These are phyloP conservation scores for Drosophila nannoptera DNA, from an alignment of 1,140 invertebrate genomes.

Conservation along the genomic window DNA sequence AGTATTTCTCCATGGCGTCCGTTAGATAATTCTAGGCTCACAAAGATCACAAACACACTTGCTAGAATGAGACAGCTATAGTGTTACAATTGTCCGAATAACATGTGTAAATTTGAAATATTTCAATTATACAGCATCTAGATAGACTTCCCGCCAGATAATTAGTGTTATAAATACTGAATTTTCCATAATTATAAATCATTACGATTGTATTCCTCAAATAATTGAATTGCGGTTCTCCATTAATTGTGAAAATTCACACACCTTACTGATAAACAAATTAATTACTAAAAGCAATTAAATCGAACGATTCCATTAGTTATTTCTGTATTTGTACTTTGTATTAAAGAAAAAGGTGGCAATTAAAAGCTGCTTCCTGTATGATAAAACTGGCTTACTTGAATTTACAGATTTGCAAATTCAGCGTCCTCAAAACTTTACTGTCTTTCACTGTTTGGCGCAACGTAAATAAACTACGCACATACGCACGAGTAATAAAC, in stretches of 20 bases:
- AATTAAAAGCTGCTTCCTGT: constrained; percentile 1
- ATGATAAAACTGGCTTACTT: not conserved
- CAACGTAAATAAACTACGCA: not conserved
- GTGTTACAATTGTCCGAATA: not conserved
- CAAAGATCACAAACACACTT: no score
- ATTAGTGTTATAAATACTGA: no score
- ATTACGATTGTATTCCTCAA: no score
- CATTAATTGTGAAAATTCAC: no score
- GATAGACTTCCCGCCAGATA: not conserved
- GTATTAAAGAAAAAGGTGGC: not conserved
- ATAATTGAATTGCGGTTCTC: no score
- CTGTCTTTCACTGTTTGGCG: no score
- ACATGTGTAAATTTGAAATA: not conserved
- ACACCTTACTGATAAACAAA: not conserved
- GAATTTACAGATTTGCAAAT: not conserved
- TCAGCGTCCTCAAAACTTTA: not conserved
- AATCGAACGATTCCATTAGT: not conserved
- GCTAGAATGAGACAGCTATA: not conserved
- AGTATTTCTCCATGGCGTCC: not conserved
- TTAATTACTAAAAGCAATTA: constrained; percentile 7
- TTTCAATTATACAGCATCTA: constrained; percentile 1
- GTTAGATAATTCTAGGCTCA: not conserved
- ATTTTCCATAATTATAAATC: no score
- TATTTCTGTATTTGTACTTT: constrained; percentile 2
- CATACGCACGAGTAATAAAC: not conserved